A percentile compares a stretch with the other conserved stretches of the same genome.
phyloP scores from a whole-genome alignment of 2,113 vertebrate species.

The Oncorhynchus tshawytscha region DNA sequence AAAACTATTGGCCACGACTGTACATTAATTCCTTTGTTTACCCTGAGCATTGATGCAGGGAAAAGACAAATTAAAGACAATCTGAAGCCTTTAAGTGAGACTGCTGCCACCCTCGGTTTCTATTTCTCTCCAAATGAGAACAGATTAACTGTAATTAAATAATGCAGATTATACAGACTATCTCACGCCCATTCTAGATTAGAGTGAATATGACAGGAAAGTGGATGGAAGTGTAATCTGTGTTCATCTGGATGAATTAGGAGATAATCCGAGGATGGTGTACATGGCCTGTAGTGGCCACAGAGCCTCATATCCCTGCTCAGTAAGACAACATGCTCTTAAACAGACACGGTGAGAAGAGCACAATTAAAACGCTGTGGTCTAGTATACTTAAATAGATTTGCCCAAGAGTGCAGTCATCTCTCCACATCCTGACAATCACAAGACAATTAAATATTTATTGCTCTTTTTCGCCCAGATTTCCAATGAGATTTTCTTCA shows the following conservation, averaged over 20 bases:
- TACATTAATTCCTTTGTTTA: too few relatives aligned
- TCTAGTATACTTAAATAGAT: not conserved
- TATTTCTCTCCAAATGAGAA: not conserved
- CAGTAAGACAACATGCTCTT: too few relatives aligned
- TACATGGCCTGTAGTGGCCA: not conserved
- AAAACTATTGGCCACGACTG: too few relatives aligned
- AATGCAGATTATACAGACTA: not conserved
- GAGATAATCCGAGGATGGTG: not conserved
- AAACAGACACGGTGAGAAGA: too few relatives aligned
- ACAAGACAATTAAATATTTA: slow-evolving; percentile 7
- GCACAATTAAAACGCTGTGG: not conserved
- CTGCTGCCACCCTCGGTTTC: not conserved
- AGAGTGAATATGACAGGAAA: not conserved
- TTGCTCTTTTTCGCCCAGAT: slow-evolving; percentile 4
- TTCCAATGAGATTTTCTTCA: slow-evolving; percentile 14
- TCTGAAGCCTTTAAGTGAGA: not conserved
- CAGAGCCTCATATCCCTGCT: not conserved
- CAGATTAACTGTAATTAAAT: not conserved
- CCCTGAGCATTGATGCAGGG: too few relatives aligned
- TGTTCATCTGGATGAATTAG: not conserved
- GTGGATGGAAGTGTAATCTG: not conserved
- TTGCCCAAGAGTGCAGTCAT: not conserved
- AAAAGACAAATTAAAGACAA: too few relatives aligned
- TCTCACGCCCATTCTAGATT: not conserved
- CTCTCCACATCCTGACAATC: slow-evolving; percentile 7